Conservation (phyloP, 2,797 vertebrate genomes). For the Cirrhinus molitorella region DNA sequence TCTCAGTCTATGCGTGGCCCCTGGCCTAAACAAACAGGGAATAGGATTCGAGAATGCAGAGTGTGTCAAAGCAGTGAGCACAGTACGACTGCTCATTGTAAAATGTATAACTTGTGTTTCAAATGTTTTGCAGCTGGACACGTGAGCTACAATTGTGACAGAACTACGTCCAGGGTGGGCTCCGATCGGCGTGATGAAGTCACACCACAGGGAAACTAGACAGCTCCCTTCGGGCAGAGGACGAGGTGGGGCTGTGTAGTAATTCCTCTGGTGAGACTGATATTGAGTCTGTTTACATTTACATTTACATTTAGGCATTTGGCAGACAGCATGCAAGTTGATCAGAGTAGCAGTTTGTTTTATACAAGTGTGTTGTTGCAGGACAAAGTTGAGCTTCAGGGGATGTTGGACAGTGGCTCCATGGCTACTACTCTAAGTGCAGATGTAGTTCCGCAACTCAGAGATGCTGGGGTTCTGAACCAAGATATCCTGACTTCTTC, state of each 20-base stretch:
- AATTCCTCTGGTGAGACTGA: constrained; percentile 7
- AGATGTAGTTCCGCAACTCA: neutral
- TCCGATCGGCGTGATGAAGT: neutral
- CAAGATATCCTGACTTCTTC: neutral
- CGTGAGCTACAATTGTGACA: neutral
- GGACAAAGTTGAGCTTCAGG: constrained; percentile 11
- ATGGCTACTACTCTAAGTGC: neutral
- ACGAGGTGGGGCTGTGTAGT: neutral
- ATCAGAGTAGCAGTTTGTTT: constrained; percentile 6
- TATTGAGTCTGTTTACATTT: neutral
- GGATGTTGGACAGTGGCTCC: constrained; percentile 13
- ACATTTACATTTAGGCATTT: too few species aligned
- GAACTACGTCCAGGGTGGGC: neutral
- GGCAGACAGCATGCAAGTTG: neutral
- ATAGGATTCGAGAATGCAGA: neutral
- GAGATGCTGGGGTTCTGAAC: neutral
- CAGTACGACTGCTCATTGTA: neutral
- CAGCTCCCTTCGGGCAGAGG: constrained; percentile 6
- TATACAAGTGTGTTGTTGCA: neutral
- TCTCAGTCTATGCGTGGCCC: neutral
- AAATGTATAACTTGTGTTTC: constrained; percentile 4
- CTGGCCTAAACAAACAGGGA: neutral
- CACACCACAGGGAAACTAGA: constrained; percentile 17
- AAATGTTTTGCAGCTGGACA: constrained; percentile 3
- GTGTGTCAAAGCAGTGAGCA: neutral